These are phyloP conservation scores for Blera fallax DNA, from an alignment of 2,888 invertebrate genomes.

Conservation along the genomic window DNA sequence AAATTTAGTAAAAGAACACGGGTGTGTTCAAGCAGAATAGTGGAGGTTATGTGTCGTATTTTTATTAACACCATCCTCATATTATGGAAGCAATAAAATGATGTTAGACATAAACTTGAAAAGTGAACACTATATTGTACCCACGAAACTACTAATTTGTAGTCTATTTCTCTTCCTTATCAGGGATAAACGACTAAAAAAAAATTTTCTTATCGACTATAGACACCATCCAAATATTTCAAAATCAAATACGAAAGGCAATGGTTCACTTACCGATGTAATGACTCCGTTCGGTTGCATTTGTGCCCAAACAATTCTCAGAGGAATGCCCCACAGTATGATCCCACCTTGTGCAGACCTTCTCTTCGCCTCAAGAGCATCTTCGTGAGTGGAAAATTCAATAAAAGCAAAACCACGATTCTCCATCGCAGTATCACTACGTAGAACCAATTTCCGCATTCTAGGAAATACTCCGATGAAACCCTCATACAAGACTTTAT, in stretches of 20 bases:
- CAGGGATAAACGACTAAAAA: no score
- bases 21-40: no score
- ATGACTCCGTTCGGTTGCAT: background rate
- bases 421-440: background rate
- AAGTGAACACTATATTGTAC: no score
- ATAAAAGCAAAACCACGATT: slow-evolving; percentile 76
- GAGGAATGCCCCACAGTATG: slow-evolving; percentile 74
- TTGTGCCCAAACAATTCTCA: slow-evolving; percentile 76
- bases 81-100: no score
- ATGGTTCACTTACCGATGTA: background rate
- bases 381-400: slow-evolving; percentile 75
- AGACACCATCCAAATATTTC: background rate
- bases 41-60: no score
- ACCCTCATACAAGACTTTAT: slow-evolving; percentile 63
- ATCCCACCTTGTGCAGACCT: slow-evolving; percentile 72
- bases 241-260: background rate
- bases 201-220: no score
- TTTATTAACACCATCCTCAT: no score
- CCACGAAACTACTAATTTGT: no score
- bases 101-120: no score
- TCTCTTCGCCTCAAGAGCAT: slow-evolving; percentile 75
- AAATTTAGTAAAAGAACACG: no score
- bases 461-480: slow-evolving; percentile 74
- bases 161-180: no score
- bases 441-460: slow-evolving; percentile 58